Evolutionary conservation across 2,888 invertebrate genomes (phyloP), one percentile per base, ranked within the genome.

Genomic region (Asteroscopus sphinx): DNA sequence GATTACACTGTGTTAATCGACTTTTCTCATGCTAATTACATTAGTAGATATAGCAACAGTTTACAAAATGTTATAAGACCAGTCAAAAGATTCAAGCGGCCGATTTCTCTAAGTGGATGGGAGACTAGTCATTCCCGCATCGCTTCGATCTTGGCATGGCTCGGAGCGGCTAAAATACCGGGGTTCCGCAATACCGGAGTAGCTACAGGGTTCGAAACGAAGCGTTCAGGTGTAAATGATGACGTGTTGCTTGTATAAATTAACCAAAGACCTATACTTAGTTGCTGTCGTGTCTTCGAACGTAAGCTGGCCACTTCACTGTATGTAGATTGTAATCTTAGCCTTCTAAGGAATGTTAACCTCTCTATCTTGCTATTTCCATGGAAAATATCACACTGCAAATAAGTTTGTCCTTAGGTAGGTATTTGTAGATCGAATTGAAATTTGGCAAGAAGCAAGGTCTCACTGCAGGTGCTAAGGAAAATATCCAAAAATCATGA

Each of bases 161-260:
- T 68, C 30, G 47, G 11, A 73, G 73, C 54, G 56, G 36, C 41
- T 44, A 55, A 67, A 60, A 54, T 54, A 51, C 36, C 30, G 30
- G 45, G 39, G 51, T 41, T 58, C 59, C 49, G 49, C 54, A 72
- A 56, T 62, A 45, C 41, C 35, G 44, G 46, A 52, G 54, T 55
- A 46, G 60, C 61, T 61, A 61, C 51, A 26, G 54, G 56, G 57
- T 41, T 46, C 30, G 15, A 47, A 68, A 47, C 35, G 35, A 53
- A 45, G 37, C 51, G 54, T 55, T 62, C 58, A 59, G 62, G 60
- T 61, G 57, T 49, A 9, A 60, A 65, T 65, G 71, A 63, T 62
- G 69, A 76, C 66, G 63, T 67, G 68, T 66, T 66, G 58, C 73
- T 55, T 61, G 52, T 55, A 72, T 73, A 76, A 74, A 80, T 77